phyloP scores from a whole-genome alignment of 2,888 invertebrate species.

The Allygus modestus region DNA sequence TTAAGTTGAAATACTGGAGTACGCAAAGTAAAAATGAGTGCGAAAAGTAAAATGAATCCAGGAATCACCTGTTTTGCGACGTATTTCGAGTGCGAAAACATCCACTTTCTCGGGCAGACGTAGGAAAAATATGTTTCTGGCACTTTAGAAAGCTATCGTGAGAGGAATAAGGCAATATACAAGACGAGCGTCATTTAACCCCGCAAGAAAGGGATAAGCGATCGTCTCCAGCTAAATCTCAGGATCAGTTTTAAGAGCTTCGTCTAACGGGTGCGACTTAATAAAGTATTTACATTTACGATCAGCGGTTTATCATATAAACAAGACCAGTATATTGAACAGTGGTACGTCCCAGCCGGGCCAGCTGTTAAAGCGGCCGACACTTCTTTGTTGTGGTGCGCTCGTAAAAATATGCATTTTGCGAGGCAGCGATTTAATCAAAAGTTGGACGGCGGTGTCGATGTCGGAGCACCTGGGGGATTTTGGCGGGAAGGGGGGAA shows the following conservation, averaged over 20 bases:
- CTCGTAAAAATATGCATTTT: slow-evolving; percentile 56
- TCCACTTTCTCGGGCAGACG: too few relatives aligned
- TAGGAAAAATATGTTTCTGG: too few relatives aligned
- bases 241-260: slow-evolving; percentile 25
- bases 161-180: too few relatives aligned
- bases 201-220: not conserved
- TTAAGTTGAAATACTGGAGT: too few relatives aligned
- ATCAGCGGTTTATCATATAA: slow-evolving; percentile 49
- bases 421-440: slow-evolving; percentile 55
- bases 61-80: too few relatives aligned
- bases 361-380: not conserved
- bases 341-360: not conserved
- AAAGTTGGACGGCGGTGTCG: slow-evolving; percentile 50
- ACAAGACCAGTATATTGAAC: slow-evolving; percentile 45
- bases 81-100: too few relatives aligned
- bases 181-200: too few relatives aligned
- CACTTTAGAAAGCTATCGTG: too few relatives aligned
- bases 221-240: not conserved
- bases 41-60: too few relatives aligned
- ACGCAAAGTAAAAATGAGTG: too few relatives aligned
- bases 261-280: slow-evolving; percentile 5
- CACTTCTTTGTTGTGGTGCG: slow-evolving; percentile 31
- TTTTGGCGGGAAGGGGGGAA: slow-evolving; percentile 1
- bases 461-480: slow-evolving; percentile 50
- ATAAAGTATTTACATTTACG: slow-evolving; percentile 46